phyloP scores from a whole-genome alignment of 2,797 vertebrate genomes.

The Cirrhinus mrigala region DNA sequence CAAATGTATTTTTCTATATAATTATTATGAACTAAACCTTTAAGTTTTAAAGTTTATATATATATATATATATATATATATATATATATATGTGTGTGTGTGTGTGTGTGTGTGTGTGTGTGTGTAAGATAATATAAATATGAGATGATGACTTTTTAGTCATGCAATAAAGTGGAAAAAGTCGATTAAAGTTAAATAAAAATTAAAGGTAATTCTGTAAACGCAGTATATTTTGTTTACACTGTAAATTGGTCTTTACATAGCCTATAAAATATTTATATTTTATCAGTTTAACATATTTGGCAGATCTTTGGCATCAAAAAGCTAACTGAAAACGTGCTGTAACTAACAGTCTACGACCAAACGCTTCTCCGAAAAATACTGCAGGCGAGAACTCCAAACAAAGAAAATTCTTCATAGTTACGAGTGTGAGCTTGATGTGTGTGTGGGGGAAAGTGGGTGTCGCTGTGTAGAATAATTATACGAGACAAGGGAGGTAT shows the following conservation, averaged over 20 bases:
- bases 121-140: too few relatives aligned
- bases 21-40: too few relatives aligned
- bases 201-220: background rate
- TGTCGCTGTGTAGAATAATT: slow-evolving; percentile 61
- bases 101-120: too few relatives aligned
- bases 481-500: slow-evolving; percentile 42
- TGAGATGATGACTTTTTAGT: too few relatives aligned
- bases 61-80: too few relatives aligned
- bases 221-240: background rate
- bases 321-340: background rate
- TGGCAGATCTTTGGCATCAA: background rate
- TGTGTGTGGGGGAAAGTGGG: slow-evolving; percentile 58
- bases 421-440: slow-evolving; percentile 51
- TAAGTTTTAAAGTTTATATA: too few relatives aligned
- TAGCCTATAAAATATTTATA: background rate
- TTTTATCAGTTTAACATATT: background rate
- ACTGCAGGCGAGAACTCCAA: slow-evolving; percentile 52
- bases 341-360: background rate
- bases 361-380: background rate
- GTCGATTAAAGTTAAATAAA: background rate
- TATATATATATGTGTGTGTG: too few relatives aligned
- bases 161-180: background rate
- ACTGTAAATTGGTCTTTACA: background rate
- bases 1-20: too few relatives aligned
- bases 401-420: slow-evolving; percentile 47